A percentile compares a stretch with the other conserved stretches of the same genome.
Evolutionary conservation across 2,797 vertebrate species (phyloP).

Genomic region (Hydrocynus forskahlii): DNA sequence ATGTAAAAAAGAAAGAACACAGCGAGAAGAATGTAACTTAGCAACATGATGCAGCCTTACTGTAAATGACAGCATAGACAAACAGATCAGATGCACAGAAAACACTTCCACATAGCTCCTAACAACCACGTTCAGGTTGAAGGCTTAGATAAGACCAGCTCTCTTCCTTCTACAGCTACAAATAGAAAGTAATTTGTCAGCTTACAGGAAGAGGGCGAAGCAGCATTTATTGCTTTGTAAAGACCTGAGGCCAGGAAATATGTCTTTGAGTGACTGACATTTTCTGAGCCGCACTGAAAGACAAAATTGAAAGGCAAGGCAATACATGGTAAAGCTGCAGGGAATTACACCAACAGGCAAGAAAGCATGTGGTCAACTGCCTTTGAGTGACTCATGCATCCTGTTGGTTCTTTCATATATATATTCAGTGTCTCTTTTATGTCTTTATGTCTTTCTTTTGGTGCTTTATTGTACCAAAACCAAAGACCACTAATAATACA

Average conservation of each 20-base stretch:
- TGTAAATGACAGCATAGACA: not conserved
- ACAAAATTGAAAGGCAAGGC: not conserved
- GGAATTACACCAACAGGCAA: not conserved
- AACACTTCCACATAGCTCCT: not conserved
- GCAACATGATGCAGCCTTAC: not conserved
- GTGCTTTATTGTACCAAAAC: too few relatives aligned
- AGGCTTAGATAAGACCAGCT: not conserved
- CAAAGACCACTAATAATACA: too few relatives aligned
- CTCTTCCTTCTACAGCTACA: not conserved
- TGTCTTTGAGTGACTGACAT: slow-evolving; percentile 1
- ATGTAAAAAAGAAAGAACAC: not conserved
- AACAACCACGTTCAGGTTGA: not conserved
- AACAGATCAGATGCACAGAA: not conserved
- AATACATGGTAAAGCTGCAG: not conserved
- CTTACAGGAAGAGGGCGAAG: not conserved
- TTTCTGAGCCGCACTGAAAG: not conserved
- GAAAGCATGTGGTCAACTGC: not conserved
- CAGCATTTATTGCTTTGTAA: not conserved
- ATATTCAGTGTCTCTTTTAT: not conserved
- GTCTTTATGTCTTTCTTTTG: not conserved
- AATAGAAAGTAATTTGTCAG: slow-evolving; percentile 20
- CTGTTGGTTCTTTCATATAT: not conserved
- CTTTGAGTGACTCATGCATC: not conserved
- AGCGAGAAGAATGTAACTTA: not conserved
- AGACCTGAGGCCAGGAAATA: slow-evolving; percentile 8